These are phyloP conservation scores for Aphaenogaster floridana DNA, from an alignment of 1,140 invertebrate genomes.

Conservation along the genomic window DNA sequence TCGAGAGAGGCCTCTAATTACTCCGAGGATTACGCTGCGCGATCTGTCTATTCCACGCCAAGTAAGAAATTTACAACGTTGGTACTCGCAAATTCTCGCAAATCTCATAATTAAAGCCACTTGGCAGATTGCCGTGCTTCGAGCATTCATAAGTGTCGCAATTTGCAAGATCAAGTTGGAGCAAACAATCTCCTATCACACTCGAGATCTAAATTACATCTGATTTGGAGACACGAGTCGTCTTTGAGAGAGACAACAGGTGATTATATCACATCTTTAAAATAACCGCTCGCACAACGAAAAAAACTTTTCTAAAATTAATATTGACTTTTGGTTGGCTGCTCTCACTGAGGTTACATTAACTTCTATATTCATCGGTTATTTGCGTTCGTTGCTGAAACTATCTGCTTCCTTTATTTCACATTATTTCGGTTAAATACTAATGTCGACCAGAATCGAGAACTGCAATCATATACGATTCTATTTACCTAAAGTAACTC, in stretches of 20 bases:
- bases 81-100: conserved; percentile 41
- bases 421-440: background rate
- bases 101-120: conserved; percentile 62
- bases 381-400: background rate
- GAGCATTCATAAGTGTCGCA: conserved; percentile 58
- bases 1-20: conserved; percentile 55
- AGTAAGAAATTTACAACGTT: conserved; percentile 55
- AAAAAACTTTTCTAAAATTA: background rate
- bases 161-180: conserved; percentile 45
- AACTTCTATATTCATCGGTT: background rate
- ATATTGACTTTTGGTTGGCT: background rate
- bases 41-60: conserved; percentile 35
- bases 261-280: background rate
- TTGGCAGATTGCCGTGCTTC: conserved; percentile 39
- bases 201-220: conserved; percentile 46
- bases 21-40: conserved; percentile 39
- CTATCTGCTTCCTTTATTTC: background rate
- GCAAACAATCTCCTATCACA: conserved; percentile 52
- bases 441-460: background rate
- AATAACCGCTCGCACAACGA: background rate
- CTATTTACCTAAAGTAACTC: background rate
- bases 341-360: background rate
- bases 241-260: conserved; percentile 13
- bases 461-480: background rate
- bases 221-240: background rate